phyloP scores from a whole-genome alignment of 2,113 vertebrate species.

The Eupsittula cactorum region DNA sequence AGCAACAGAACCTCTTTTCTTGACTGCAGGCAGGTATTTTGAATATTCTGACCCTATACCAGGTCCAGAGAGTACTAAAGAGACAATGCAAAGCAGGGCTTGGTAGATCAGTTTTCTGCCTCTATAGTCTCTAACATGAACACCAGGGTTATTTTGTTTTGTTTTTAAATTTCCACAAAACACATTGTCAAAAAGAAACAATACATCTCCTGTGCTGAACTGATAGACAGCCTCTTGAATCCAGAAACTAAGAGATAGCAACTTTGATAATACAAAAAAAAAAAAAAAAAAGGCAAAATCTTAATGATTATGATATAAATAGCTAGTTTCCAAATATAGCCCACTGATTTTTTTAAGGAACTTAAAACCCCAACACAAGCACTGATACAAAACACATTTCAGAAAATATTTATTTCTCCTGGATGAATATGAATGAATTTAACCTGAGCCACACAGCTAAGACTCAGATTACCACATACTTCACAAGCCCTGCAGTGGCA shows the following conservation, averaged over 20 bases:
- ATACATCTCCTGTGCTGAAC: not conserved
- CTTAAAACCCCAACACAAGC: not conserved
- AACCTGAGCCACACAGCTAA: not conserved
- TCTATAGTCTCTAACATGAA: not conserved
- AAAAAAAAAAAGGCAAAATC: too few relatives aligned
- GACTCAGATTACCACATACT: not conserved
- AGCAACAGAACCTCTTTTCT: not conserved
- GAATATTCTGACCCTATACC: not conserved
- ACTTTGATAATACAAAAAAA: not conserved
- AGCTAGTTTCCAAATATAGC: not conserved
- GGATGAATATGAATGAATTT: not conserved
- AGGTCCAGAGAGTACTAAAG: not conserved
- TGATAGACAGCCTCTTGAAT: not conserved
- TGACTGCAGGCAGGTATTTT: not conserved
- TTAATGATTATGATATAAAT: not conserved
- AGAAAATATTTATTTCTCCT: not conserved
- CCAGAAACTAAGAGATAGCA: not conserved
- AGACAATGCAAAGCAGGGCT: not conserved
- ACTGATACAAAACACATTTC: not conserved
- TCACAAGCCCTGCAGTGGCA: not conserved
- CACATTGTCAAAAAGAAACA: not conserved
- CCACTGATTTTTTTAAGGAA: not conserved
- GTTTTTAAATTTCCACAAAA: not conserved
- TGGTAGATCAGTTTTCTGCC: not conserved
- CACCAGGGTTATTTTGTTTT: not conserved